Evolutionary conservation across 2,888 invertebrate genomes (phyloP).

Genomic region (Drosophila mettleri): DNA sequence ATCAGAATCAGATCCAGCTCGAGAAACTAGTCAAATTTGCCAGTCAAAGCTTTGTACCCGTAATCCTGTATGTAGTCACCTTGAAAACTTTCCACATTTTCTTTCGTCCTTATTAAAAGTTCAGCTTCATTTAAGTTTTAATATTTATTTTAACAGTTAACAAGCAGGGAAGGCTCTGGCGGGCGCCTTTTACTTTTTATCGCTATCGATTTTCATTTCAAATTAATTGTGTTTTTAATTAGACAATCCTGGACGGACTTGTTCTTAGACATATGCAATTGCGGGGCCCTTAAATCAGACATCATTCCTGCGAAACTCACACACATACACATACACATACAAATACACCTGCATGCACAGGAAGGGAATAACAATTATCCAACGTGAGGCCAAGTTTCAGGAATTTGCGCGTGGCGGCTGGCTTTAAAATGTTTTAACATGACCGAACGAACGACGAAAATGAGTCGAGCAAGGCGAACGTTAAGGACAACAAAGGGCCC

Average conservation of each 20-base stretch:
- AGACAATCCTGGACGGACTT: constrained; percentile 20
- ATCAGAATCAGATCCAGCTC: neutral
- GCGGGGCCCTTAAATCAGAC: constrained; percentile 24
- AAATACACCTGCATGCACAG: neutral
- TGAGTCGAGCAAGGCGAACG: constrained; percentile 13
- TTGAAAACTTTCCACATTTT: neutral
- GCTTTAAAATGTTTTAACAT: constrained; percentile 64
- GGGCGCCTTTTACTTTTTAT: neutral
- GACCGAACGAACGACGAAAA: constrained; percentile 25
- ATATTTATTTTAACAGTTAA: neutral
- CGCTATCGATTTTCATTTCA: constrained; percentile 19
- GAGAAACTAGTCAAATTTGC: neutral
- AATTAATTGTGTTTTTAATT: constrained; percentile 41
- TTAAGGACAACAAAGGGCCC: constrained; percentile 41
- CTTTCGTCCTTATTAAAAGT: neutral
- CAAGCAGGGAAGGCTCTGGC: neutral
- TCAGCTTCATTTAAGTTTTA: neutral
- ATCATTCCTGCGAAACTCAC: neutral
- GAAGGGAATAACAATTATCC: constrained; percentile 53
- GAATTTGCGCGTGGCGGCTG: constrained; percentile 64
- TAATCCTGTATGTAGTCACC: neutral
- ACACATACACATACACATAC: constrained; percentile 3
- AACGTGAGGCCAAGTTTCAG: constrained; percentile 42
- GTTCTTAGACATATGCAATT: constrained; percentile 15
- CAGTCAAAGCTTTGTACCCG: neutral